Conservation (phyloP, 2,113 vertebrate species). For the Calidris pygmaea region DNA sequence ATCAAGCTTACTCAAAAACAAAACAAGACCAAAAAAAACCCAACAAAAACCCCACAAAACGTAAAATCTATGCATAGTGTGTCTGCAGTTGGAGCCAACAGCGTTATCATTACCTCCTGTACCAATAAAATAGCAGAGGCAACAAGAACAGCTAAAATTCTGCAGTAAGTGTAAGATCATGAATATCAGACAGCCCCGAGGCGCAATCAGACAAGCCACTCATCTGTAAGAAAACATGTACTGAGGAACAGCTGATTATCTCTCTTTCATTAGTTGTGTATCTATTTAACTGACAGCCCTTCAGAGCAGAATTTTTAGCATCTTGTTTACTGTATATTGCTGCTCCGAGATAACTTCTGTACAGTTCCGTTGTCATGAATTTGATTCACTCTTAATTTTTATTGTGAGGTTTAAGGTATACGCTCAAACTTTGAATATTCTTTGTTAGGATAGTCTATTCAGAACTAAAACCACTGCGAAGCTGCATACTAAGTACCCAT, state of each 20-base stretch:
- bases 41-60: background rate
- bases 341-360: background rate
- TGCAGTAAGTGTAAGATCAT: background rate
- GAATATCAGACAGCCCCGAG: background rate
- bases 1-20: background rate
- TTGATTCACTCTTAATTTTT: too few relatives aligned
- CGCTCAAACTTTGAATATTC: background rate
- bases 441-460: background rate
- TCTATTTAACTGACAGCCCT: background rate
- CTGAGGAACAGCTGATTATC: background rate
- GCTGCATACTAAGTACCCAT: background rate
- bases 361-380: too few relatives aligned
- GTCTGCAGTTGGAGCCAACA: background rate
- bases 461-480: background rate
- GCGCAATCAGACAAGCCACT: background rate
- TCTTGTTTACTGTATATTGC: background rate
- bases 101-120: background rate
- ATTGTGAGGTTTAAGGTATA: background rate
- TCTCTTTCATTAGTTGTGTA: background rate
- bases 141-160: background rate
- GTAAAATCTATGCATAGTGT: background rate
- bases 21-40: background rate
- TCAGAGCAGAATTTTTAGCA: background rate
- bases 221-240: background rate
- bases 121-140: background rate